A percentile compares a stretch with the other conserved stretches of the same genome.
These are phyloP conservation scores for Ellobium chinense DNA, from an alignment of 2,888 invertebrate species.

Conservation along the genomic window DNA sequence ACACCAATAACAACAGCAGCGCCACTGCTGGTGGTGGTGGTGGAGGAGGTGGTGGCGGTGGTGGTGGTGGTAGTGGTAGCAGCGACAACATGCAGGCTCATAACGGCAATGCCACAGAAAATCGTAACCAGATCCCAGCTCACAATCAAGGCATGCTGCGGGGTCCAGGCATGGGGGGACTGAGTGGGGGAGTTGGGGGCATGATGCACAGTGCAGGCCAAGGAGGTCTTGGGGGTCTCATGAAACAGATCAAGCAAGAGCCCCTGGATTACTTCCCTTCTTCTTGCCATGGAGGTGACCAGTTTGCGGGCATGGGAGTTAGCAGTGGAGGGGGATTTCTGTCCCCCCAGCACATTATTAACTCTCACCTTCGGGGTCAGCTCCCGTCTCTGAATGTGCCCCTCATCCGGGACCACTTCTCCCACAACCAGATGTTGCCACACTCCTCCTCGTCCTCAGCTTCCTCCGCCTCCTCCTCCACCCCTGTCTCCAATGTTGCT, in stretches of 20 bases:
- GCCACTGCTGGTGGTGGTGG: constrained; percentile 7
- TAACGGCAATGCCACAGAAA: constrained; percentile 24
- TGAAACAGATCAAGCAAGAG: constrained; percentile 46
- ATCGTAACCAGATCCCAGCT: constrained; percentile 36
- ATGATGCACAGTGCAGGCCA: constrained; percentile 35
- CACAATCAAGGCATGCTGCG: constrained; percentile 46
- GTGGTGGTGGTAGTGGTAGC: not conserved
- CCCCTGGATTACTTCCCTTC: constrained; percentile 45
- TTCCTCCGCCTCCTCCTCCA: constrained; percentile 24
- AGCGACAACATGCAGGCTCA: constrained; percentile 28
- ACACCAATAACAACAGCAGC: constrained; percentile 15
- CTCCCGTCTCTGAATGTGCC: constrained; percentile 48
- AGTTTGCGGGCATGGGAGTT: constrained; percentile 48
- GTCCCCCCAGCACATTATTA: constrained; percentile 49
- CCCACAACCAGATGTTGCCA: constrained; percentile 45
- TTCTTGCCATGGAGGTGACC: constrained; percentile 43
- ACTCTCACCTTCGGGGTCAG: constrained; percentile 50
- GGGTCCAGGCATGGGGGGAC: constrained; percentile 8
- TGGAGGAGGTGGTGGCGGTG: not conserved
- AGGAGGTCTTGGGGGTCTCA: constrained; percentile 7
- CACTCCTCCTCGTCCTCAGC: constrained; percentile 34
- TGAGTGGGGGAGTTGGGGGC: constrained; percentile 8
- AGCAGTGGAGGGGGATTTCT: constrained; percentile 33
- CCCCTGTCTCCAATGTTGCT: not conserved
- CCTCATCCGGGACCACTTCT: constrained; percentile 49